phyloP scores from a whole-genome alignment of 2,888 invertebrate species.

The Hyposoter didymator region DNA sequence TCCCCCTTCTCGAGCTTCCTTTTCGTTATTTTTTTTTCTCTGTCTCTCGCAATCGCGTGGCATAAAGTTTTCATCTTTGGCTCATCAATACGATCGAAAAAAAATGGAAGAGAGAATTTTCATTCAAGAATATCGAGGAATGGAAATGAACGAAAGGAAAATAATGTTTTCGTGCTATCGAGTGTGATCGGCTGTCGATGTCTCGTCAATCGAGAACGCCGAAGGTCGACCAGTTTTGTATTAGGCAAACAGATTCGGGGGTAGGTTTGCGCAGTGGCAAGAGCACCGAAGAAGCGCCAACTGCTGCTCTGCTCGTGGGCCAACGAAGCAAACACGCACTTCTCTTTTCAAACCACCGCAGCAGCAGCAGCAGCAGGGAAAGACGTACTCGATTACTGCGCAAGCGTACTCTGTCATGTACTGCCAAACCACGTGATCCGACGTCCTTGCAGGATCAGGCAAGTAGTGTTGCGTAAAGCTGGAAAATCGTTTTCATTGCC shows the following conservation, averaged over 20 bases:
- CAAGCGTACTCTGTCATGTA: conserved; percentile 28
- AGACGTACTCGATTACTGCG: background rate
- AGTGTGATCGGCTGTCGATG: conserved; percentile 81
- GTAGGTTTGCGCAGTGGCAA: conserved; percentile 69
- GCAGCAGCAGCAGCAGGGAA: background rate
- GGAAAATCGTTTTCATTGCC: conserved; percentile 67
- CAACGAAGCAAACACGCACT: background rate
- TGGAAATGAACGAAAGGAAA: conserved; percentile 39
- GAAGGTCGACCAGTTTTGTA: conserved; percentile 83
- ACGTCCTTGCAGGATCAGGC: conserved; percentile 83
- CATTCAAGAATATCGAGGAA: background rate
- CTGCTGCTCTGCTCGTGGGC: conserved; percentile 4
- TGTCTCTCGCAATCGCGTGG: background rate
- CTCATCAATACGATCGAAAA: background rate
- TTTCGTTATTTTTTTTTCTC: background rate
- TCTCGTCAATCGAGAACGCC: conserved; percentile 83
- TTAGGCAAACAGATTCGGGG: conserved; percentile 82
- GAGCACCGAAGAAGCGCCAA: background rate
- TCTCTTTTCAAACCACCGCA: background rate
- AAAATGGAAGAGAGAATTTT: background rate
- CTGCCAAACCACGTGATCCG: conserved; percentile 80
- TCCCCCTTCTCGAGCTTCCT: background rate
- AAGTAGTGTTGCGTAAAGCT: conserved; percentile 76
- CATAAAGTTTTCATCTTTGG: background rate
- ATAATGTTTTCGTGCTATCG: conserved; percentile 66